Percentiles rank a stretch among this genome's conserved stretches.
phyloP scores from a whole-genome alignment of 2,113 vertebrate species.

The Prochilodus magdalenae region DNA sequence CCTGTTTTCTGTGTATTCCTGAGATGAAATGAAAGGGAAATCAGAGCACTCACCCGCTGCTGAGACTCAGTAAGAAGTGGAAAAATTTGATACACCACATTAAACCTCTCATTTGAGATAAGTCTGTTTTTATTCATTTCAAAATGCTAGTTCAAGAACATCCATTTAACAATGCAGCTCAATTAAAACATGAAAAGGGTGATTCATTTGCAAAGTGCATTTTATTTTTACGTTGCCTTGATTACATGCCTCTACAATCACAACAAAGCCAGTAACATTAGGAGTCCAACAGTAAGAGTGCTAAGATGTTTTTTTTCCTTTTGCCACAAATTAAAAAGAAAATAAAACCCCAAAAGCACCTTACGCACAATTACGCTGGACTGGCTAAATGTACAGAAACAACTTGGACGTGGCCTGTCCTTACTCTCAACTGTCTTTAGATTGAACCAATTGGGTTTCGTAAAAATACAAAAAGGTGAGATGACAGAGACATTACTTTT shows the following conservation, averaged over 20 bases:
- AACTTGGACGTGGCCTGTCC: conserved; percentile 73
- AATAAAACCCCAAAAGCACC: conserved; percentile 55
- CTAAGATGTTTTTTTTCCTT: conserved; percentile 66
- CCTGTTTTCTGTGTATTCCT: not conserved
- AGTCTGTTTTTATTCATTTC: conserved; percentile 62
- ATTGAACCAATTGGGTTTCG: conserved; percentile 73
- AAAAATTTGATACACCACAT: conserved; percentile 42
- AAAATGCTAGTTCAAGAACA: conserved; percentile 66
- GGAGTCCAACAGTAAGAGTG: conserved; percentile 74
- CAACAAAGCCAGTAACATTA: conserved; percentile 80
- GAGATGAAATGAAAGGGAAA: not conserved
- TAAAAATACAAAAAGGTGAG: conserved; percentile 75
- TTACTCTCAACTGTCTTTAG: conserved; percentile 78
- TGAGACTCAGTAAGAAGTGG: not conserved
- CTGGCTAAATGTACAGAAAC: conserved; percentile 78
- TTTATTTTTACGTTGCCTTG: conserved; percentile 82
- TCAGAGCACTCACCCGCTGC: not conserved
- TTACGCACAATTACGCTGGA: conserved; percentile 69
- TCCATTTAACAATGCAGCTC: conserved; percentile 58
- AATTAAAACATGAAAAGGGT: conserved; percentile 76
- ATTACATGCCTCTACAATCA: conserved; percentile 84
- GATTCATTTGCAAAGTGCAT: conserved; percentile 79
- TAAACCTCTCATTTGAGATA: conserved; percentile 38
- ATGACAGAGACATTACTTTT: conserved; percentile 74
- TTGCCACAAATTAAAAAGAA: conserved; percentile 55